phyloP scores from a whole-genome alignment of 2,797 vertebrate species.

The Coregonus ussuriensis region DNA sequence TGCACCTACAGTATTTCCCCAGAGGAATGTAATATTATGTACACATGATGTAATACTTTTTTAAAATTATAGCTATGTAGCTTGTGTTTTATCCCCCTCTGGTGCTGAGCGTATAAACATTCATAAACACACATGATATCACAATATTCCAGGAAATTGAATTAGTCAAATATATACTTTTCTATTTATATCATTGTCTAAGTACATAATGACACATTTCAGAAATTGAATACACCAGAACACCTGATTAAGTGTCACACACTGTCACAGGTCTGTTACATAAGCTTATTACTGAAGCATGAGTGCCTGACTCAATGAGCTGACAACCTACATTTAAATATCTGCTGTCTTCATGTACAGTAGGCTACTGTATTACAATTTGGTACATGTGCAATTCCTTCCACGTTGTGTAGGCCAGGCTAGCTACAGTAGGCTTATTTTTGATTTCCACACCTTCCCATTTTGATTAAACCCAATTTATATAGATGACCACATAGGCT shows the following conservation, averaged over 20 bases:
- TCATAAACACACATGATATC: not conserved
- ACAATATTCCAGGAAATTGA: not conserved
- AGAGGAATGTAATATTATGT: too few relatives aligned
- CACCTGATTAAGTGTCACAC: not conserved
- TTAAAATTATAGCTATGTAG: not conserved
- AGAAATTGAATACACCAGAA: not conserved
- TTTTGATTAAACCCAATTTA: too few relatives aligned
- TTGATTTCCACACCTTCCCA: too few relatives aligned
- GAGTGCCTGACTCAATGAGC: not conserved
- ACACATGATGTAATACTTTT: too few relatives aligned
- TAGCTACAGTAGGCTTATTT: too few relatives aligned
- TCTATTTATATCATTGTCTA: not conserved
- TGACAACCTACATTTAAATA: not conserved
- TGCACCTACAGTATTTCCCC: too few relatives aligned
- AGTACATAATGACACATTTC: not conserved
- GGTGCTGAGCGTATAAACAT: not conserved
- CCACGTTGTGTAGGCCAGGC: too few relatives aligned
- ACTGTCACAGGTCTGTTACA: not conserved
- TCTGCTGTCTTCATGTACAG: too few relatives aligned
- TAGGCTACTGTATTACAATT: too few relatives aligned
- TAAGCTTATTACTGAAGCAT: constrained; percentile 10
- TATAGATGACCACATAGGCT: too few relatives aligned
- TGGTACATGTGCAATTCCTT: too few relatives aligned
- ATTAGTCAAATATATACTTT: not conserved
- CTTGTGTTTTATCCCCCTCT: not conserved